Conservation (phyloP, 2,888 invertebrate genomes). For the Drosophila merina region DNA sequence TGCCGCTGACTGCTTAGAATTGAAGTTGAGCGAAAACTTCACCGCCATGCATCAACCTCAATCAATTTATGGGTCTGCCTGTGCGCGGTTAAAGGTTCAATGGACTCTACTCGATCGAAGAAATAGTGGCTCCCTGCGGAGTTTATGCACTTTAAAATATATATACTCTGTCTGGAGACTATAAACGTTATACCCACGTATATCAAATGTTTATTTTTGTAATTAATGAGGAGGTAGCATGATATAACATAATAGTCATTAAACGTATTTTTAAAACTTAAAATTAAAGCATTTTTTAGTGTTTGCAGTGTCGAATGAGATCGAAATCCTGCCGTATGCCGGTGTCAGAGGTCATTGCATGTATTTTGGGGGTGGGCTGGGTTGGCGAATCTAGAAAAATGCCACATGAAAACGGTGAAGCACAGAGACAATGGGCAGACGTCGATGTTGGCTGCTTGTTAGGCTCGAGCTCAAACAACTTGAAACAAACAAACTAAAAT, state of each 20-base stretch:
- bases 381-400: constrained; percentile 75
- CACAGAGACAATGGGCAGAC: constrained; percentile 74
- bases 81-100: constrained; percentile 17
- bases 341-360: constrained; percentile 77
- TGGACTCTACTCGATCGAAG: constrained; percentile 7
- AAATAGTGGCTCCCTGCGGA: not conserved
- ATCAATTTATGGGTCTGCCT: constrained; percentile 68
- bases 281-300: not conserved
- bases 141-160: not conserved
- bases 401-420: constrained; percentile 49
- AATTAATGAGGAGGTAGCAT: too few species aligned
- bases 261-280: not conserved
- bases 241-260: not conserved
- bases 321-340: constrained; percentile 35
- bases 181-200: not conserved
- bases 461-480: constrained; percentile 56
- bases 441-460: constrained; percentile 67
- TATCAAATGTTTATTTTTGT: too few species aligned
- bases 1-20: constrained; percentile 54
- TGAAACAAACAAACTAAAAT: constrained; percentile 71
- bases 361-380: constrained; percentile 67
- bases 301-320: not conserved
- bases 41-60: constrained; percentile 59
- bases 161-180: not conserved
- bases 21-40: constrained; percentile 49